A percentile compares a stretch with the other conserved stretches of the same genome.
Conservation (phyloP, 53 echinoderm and acorn worm species). For the Astropecten irregularis region DNA sequence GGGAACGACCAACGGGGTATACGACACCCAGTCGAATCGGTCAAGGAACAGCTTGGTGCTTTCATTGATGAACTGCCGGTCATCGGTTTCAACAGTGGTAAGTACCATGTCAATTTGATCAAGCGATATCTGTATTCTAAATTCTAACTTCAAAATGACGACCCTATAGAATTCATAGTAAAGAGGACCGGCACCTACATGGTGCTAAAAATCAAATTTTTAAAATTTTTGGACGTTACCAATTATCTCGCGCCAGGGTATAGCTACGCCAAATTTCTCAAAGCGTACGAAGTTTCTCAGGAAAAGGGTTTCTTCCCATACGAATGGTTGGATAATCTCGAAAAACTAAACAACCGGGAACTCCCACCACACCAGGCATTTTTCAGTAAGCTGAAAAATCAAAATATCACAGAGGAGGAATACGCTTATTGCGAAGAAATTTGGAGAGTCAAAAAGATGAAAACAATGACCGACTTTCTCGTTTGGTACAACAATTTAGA, state of each 20-base stretch:
- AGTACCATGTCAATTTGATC: slow-evolving; percentile 39
- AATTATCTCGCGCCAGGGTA: slow-evolving; percentile 40
- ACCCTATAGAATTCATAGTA: slow-evolving; percentile 10
- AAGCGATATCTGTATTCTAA: slow-evolving; percentile 15
- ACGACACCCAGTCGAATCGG: not conserved
- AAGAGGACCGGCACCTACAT: not conserved
- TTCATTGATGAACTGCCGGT: slow-evolving; percentile 47
- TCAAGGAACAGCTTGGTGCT: not conserved
- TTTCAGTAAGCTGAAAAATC: not conserved
- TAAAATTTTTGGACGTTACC: slow-evolving; percentile 38
- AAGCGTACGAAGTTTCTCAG: not conserved
- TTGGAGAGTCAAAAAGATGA: not conserved
- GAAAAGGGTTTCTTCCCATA: slow-evolving; percentile 35
- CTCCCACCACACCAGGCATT: slow-evolving; percentile 21
- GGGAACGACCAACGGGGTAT: not conserved
- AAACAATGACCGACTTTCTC: slow-evolving; percentile 50
- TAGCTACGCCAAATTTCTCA: slow-evolving; percentile 32
- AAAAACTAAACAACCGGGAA: not conserved
- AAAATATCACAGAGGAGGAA: not conserved
- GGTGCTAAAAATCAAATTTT: not conserved
- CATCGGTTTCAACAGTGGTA: slow-evolving; percentile 33
- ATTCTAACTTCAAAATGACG: not conserved
- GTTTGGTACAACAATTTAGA: slow-evolving; percentile 66
- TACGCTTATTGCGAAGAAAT: slow-evolving; percentile 13
- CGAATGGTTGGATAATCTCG: slow-evolving; percentile 1